Evolutionary conservation across 2,113 vertebrate genomes (phyloP).

Genomic region (Lepisosteus oculatus): DNA sequence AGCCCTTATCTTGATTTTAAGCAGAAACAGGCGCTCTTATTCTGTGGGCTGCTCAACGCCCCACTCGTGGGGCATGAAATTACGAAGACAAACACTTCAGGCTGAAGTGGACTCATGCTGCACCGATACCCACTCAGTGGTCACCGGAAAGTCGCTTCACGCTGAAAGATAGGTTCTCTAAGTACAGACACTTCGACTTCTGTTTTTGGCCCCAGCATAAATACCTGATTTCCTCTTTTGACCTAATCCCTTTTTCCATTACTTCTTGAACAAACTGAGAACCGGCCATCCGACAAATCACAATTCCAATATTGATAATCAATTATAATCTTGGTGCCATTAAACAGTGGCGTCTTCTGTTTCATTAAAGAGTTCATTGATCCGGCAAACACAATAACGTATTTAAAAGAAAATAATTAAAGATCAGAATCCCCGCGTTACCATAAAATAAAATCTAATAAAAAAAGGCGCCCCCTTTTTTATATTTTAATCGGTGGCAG

Average conservation of each 20-base stretch:
- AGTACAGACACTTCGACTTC: not conserved
- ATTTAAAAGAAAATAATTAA: slow-evolving; percentile 3
- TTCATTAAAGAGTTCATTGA: not conserved
- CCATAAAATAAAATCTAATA: too few relatives aligned
- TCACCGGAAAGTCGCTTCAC: too few relatives aligned
- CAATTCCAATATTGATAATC: slow-evolving; percentile 10
- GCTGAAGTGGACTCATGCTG: too few relatives aligned
- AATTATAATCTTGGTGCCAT: slow-evolving; percentile 5
- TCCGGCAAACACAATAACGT: not conserved
- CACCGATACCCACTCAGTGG: too few relatives aligned
- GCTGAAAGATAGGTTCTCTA: not conserved
- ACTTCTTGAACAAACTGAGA: not conserved
- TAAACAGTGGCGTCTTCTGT: not conserved
- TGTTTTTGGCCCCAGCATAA: not conserved
- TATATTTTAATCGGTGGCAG: too few relatives aligned
- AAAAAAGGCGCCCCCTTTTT: too few relatives aligned
- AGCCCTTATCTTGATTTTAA: too few relatives aligned
- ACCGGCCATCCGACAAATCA: not conserved
- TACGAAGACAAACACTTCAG: too few relatives aligned
- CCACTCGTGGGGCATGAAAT: too few relatives aligned
- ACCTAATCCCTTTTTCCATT: slow-evolving; percentile 9
- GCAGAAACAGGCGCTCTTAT: too few relatives aligned
- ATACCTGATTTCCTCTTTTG: not conserved
- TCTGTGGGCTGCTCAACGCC: too few relatives aligned
- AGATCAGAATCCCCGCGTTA: too few relatives aligned